Evolutionary conservation across 1,140 invertebrate species (phyloP), one percentile per base, ranked within the genome.

Genomic region (Hylaeus volcanicus): DNA sequence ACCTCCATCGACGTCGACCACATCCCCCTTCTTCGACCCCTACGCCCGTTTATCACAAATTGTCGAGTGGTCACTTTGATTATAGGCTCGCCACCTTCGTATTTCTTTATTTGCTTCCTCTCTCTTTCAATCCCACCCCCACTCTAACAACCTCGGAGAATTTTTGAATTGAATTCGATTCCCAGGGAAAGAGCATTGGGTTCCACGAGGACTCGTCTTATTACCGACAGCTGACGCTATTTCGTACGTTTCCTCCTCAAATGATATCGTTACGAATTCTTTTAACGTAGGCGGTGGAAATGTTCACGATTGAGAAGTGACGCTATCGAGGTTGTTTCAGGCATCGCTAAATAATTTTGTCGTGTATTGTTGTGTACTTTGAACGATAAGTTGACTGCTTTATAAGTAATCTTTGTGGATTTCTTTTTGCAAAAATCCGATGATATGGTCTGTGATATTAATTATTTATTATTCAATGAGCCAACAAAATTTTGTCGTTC

Each of bases 51-150:
- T 86, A 86, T 85, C 86, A 79, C 86, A 85, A 89, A 86, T 87
- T 70, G 80, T 89, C 85, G 83, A 90, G 89, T 90, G 89, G 89
- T 90, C 89, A 90, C 84, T 90, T 90, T 89, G 89, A 90, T 90
- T 88, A 84, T 76, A 51, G 77, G 14, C 74, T 78, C 84, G 80
- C 74, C 79, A 12, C 66, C 51, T 72, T 45, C 43, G 39, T 74
- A 5, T 60, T 73, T 79, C 45, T 88, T 89, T 83, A 84, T 84
- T 85, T 86, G 84, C 82, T 86, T 84, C 85, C 84, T 88, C 39
- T 68, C 74, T 87, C 78, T 81, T 70, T 75, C 9, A 71, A 48
- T 45, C 45, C 45, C 37, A 53, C 45, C 12, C 37, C 39, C 41
- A 26, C 26, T 26, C 26, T 26, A 26, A 26, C 39, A 14, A 2